phyloP scores from a whole-genome alignment of 2,797 vertebrate species.

The Sebastes melanostomus region DNA sequence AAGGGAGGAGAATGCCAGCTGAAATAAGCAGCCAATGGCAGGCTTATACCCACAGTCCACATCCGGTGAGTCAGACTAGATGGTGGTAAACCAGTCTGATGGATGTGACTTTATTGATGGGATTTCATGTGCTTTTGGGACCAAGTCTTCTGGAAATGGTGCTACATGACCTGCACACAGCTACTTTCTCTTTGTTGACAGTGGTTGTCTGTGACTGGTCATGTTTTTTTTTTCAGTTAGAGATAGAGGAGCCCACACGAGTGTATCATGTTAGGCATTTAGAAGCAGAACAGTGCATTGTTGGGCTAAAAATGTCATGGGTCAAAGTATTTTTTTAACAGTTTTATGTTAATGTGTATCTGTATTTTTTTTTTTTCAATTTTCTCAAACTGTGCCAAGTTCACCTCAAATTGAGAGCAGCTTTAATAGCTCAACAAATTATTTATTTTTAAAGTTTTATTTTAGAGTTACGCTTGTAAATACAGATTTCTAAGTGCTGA shows the following conservation, averaged over 20 bases:
- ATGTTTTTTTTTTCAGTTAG: background rate
- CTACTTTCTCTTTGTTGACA: conserved; percentile 12
- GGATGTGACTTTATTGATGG: background rate
- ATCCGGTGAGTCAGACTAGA: background rate
- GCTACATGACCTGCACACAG: background rate
- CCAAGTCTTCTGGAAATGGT: conserved; percentile 53
- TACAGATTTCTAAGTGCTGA: conserved; percentile 46
- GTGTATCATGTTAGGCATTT: background rate
- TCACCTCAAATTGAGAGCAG: background rate
- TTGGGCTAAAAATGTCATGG: background rate
- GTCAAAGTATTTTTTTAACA: background rate
- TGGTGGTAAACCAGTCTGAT: background rate
- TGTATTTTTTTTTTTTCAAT: conserved; percentile 8
- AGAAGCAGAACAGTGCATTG: background rate
- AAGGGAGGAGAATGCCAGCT: background rate
- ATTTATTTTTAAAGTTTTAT: conserved; percentile 12
- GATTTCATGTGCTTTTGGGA: conserved; percentile 57
- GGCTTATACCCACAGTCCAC: background rate
- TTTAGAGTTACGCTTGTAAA: conserved; percentile 37
- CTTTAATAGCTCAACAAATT: conserved; percentile 3
- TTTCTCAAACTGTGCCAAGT: conserved; percentile 20
- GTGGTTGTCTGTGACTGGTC: conserved; percentile 8
- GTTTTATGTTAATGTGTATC: conserved; percentile 46
- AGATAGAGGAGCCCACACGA: background rate
- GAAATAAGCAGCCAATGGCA: background rate